A percentile compares a stretch with the other conserved stretches of the same genome.
Conservation (phyloP, 2,113 vertebrate species). For the Trematocara macrostoma region DNA sequence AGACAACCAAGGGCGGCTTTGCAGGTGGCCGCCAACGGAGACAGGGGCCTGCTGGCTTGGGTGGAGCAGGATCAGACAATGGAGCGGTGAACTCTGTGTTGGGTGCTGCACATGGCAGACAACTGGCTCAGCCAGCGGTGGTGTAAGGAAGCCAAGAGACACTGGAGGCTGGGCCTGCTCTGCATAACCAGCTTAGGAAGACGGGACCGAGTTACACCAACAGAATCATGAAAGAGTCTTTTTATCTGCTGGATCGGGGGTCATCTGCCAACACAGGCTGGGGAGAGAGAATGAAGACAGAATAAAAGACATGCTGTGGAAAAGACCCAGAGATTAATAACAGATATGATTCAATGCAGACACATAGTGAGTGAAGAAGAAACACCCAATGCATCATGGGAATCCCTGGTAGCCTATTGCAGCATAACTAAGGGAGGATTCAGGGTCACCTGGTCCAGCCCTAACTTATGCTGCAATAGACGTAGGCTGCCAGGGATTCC, state of each 20-base stretch:
- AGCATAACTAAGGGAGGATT: fast-evolving
- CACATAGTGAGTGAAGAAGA: background rate
- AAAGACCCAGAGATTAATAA: background rate
- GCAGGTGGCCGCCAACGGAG: fast-evolving
- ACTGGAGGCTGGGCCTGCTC: background rate
- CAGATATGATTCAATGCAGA: background rate
- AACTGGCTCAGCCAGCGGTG: background rate
- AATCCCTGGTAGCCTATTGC: background rate
- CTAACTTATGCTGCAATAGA: background rate
- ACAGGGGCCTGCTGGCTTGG: background rate
- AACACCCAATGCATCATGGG: fast-evolving
- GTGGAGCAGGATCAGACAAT: background rate
- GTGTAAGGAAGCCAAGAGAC: background rate
- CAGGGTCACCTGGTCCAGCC: fast-evolving
- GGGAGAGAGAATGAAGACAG: background rate
- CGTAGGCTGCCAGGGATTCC: too few relatives aligned
- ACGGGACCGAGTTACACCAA: background rate
- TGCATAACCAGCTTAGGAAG: background rate
- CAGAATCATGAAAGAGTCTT: background rate
- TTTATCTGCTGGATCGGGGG: background rate
- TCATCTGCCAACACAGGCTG: background rate
- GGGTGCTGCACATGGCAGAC: background rate
- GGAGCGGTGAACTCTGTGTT: background rate
- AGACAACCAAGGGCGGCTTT: fast-evolving
- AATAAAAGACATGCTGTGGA: fast-evolving